Base-by-base conservation (phyloP, 2,888 invertebrate genomes). In the Coleophora flavipennella region DNA sequence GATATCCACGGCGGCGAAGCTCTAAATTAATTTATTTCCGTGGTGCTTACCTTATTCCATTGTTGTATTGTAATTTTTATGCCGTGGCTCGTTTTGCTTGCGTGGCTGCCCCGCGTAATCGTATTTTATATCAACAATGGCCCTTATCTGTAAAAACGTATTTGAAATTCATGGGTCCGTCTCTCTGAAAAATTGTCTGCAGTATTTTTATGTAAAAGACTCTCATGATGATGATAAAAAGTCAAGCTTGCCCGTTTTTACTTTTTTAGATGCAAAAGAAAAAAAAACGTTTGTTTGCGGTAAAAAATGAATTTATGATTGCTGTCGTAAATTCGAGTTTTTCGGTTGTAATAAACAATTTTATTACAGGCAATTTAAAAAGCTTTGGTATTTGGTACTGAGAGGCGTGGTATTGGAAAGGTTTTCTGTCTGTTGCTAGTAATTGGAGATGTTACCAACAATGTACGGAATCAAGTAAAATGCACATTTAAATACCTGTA, bases 41-140 rank as follows among this genome's bases (percentile, higher is more conserved):
- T 6, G 3, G 20, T 20, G 3, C 6, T 6, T 20, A 4, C 6
- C 6, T 20, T 20, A 4, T 63, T 63, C 62, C 62, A 67, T 71
- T 72, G 73, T 74, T 73, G 68, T 72, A 76, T 77, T 78, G 73
- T 78, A 76, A 77, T 79, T 79, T 81, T 76, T 80, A 79, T 64
- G 66, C 53, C 54, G 58, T 51, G 67, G 69, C 72, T 69, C 64
- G 57, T 56, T 57, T 59, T 51, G 67, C 59, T 79, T 59, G 81
- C 81, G 79, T 81, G 81, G 76, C 55, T 67, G 60, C 64, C 54
- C 67, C 62, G 66, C 72, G 75, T 81, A 70, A 80, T 79, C 79
- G 67, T 80, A 78, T 73, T 78, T 79, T 78, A 78, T 74, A 74
- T 80, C 70, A 72, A 74, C 76, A 77, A 75, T 67, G 64, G 62